These are phyloP conservation scores for Malurus elegans DNA, from an alignment of 2,113 vertebrate species.

Conservation along the genomic window DNA sequence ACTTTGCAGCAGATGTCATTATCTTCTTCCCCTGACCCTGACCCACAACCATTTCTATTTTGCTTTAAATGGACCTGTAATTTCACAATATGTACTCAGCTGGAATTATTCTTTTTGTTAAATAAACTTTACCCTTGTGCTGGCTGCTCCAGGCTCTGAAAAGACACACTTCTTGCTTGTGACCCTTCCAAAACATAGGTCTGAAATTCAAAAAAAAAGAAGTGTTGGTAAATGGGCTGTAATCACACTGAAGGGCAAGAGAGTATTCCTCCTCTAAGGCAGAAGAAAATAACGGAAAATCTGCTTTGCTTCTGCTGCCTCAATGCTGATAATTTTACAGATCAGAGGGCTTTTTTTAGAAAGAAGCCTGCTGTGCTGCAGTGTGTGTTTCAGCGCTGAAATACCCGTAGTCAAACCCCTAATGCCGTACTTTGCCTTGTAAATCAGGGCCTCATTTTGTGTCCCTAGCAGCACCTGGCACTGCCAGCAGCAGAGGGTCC, in stretches of 20 bases:
- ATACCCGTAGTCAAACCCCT: neutral
- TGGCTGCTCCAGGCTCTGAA: constrained; percentile 2
- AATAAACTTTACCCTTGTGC: constrained; percentile 61
- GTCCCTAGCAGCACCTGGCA: neutral
- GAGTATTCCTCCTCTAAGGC: neutral
- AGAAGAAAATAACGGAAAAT: neutral
- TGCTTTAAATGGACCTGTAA: constrained; percentile 44
- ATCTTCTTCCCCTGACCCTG: constrained; percentile 13
- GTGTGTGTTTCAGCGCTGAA: neutral
- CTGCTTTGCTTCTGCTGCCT: neutral
- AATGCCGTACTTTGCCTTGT: neutral
- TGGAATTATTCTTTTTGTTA: constrained; percentile 63
- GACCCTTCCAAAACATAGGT: constrained; percentile 30
- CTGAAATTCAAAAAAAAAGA: constrained; percentile 22
- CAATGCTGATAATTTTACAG: neutral
- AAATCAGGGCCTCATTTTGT: neutral
- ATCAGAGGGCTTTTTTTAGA: neutral
- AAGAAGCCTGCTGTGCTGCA: neutral
- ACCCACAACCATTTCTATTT: constrained; percentile 9
- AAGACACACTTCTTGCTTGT: constrained; percentile 20
- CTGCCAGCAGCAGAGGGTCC: accelerated
- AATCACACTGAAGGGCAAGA: constrained; percentile 25
- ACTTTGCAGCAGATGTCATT: constrained; percentile 11
- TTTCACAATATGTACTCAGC: constrained; percentile 55
- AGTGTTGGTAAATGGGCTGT: neutral